phyloP scores from a whole-genome alignment of 1,140 invertebrate genomes.

The Popillia japonica region DNA sequence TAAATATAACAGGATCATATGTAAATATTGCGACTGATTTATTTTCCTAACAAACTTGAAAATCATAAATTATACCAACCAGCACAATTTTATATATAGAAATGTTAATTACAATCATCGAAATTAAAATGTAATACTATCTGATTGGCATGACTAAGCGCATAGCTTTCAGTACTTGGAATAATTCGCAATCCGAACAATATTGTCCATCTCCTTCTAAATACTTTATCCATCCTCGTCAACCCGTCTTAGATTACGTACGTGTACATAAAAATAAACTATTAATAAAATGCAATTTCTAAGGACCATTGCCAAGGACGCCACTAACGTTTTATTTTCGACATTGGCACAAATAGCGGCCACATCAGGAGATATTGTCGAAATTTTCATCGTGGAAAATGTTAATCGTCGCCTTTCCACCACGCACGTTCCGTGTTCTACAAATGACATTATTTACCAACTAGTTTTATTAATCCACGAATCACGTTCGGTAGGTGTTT shows the following conservation, averaged over 20 bases:
- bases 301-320: constrained; percentile 32
- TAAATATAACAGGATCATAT: too few species aligned
- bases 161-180: neutral
- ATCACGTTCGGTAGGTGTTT: neutral
- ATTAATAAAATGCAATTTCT: constrained; percentile 34
- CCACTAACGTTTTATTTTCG: constrained; percentile 17
- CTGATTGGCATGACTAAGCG: neutral
- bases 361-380: neutral
- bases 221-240: neutral
- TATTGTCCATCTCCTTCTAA: neutral
- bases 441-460: neutral
- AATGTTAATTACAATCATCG: too few species aligned
- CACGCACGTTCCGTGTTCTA: neutral
- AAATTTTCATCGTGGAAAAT: constrained; percentile 23
- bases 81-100: too few species aligned
- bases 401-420: neutral
- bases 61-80: too few species aligned
- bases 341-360: constrained; percentile 20
- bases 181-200: neutral
- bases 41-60: too few species aligned
- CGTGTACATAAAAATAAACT: constrained; percentile 19
- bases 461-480: neutral
- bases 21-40: too few species aligned
- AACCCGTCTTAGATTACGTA: constrained; percentile 4
- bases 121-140: neutral